Evolutionary conservation across 2,797 vertebrate species (phyloP), one percentile per base, ranked within the genome.

Genomic region (Smutsia gigantea): DNA sequence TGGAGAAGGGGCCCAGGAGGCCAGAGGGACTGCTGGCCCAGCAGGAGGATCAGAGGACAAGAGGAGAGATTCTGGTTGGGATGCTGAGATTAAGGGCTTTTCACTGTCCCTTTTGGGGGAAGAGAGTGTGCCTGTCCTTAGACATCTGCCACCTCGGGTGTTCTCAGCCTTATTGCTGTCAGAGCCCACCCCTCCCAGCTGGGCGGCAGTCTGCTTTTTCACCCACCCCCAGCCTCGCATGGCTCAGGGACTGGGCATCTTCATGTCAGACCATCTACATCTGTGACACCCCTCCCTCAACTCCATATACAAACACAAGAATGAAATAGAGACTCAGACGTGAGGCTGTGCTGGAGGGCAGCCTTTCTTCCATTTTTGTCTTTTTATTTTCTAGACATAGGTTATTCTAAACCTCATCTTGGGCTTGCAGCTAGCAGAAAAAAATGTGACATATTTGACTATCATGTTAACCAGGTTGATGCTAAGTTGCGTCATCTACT

Each of bases 341-440:
- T 0, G n/a, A 90, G 59, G 77, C 18, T 18, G 1, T 87, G 69
- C 79, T 59, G 23, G 55, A 71, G 66, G 68, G 53, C 13, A 55
- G 31, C 66, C 14, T 66, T 34, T 59, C n/a, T 57, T 78, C 39
- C 19, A 27, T 13, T 71, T 84, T 74, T 72, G 27, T 79, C 69
- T 96, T 86, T 75, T 83, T 46, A 34, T 77, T 81, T 92, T 68
- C 57, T 42, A 42, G 75, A 63, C 75, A 12, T 46, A 64, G 29
- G 7, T 90, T 66, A 49, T 90, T 90, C 79, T 94, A 55, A 84
- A 31, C 66, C 10, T 93, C 39, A 29, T 55, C 11, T 82, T 75
- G 77, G 29, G 59, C 87, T 84, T 81, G 21, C 25, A 83, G 34
- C 72, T 23, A 77, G 55, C 64, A 74, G 34, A 4, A 21, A 31